These are phyloP conservation scores for Choloepus didactylus DNA, from an alignment of 2,797 vertebrate species.

Conservation along the genomic window DNA sequence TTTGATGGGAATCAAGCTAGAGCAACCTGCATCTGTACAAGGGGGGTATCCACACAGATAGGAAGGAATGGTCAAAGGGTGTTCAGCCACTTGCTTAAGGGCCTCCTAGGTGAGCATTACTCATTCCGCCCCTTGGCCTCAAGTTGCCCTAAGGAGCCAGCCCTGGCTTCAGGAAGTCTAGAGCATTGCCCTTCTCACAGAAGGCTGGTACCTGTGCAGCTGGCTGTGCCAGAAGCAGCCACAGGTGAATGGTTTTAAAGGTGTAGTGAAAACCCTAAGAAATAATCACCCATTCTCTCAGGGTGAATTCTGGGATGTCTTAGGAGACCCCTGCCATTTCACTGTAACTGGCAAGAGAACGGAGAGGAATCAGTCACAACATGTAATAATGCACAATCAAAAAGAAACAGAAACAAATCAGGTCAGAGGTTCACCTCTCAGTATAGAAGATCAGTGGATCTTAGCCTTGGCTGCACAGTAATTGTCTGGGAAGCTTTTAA, in stretches of 20 bases:
- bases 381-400: background rate
- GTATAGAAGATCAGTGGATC: background rate
- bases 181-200: background rate
- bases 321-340: background rate
- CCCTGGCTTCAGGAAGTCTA: background rate
- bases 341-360: background rate
- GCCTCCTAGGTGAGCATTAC: background rate
- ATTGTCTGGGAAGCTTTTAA: conserved; percentile 6
- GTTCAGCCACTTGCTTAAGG: background rate
- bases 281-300: conserved; percentile 25
- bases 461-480: background rate
- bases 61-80: background rate
- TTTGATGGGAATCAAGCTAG: background rate
- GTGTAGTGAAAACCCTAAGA: background rate
- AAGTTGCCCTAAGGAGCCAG: background rate
- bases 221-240: background rate
- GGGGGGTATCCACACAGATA: background rate
- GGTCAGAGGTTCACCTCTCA: background rate
- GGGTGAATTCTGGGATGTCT: background rate
- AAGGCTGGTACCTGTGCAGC: background rate
- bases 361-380: background rate
- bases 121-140: background rate
- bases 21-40: background rate
- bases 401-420: conserved; percentile 26
- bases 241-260: background rate